Conservation (phyloP, 2,888 invertebrate species). For the Acanthosepion lycidas region DNA sequence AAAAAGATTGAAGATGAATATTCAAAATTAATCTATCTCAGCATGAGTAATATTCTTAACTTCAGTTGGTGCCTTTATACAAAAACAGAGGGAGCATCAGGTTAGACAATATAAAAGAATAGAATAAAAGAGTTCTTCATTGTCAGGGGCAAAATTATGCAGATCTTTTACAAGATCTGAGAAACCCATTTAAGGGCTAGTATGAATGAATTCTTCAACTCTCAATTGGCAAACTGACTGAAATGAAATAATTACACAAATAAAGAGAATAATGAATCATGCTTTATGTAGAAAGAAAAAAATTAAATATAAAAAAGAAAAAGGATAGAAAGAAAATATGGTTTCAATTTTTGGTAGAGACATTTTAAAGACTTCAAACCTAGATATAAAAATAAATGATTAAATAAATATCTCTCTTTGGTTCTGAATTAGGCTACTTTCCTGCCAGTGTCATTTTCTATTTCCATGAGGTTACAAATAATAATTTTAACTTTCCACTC, state of each 20-base stretch:
- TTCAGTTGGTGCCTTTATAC: background rate
- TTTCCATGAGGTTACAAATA: background rate
- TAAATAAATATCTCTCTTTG: background rate
- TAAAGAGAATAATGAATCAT: background rate
- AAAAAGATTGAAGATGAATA: conserved; percentile 33
- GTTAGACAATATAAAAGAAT: background rate
- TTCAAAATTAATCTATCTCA: conserved; percentile 8
- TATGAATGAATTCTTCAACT: background rate
- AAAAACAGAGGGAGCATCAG: background rate
- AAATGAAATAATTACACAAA: background rate
- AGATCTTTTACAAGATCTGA: background rate
- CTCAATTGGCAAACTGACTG: background rate
- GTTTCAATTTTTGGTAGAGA: background rate
- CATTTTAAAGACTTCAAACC: background rate
- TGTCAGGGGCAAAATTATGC: conserved; percentile 17
- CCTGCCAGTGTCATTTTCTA: background rate
- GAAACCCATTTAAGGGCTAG: background rate
- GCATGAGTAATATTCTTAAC: background rate
- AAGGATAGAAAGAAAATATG: background rate
- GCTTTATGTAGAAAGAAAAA: background rate
- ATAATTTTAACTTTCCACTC: background rate
- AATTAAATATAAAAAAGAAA: background rate
- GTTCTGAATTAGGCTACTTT: background rate
- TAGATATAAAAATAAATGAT: background rate
- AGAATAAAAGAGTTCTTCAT: background rate